Evolutionary conservation across 2,888 invertebrate species (phyloP), one percentile per base, ranked within the genome.

Genomic region (Stictocephala bisonia): DNA sequence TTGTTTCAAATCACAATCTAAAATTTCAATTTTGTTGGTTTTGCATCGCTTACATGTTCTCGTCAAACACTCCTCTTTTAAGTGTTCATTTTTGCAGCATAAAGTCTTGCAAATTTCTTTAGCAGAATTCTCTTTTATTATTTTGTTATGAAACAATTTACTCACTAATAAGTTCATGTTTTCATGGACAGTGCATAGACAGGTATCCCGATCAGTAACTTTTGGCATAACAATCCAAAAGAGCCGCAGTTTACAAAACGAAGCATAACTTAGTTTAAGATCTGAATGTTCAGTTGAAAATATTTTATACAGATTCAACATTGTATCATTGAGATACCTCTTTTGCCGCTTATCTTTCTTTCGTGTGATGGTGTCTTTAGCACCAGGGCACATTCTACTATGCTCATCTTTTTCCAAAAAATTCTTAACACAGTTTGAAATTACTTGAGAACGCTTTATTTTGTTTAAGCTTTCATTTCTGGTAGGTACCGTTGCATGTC

Each of bases 401-500:
- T 80, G 80, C 27, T 75, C 74, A 79, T 80, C 78, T 74, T 79
- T 73, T 77, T 81, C 80, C 73, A 75, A 79, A 58, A 79, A 80
- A 3, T 29, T 70, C 67, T 40, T 75, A 60, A 78, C 76, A 53
- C 22, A 22, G n/a, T 40, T 40, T 20, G 58, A 35, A 35, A 35
- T 22, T 15, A 31, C 48, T 6, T 58, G 27, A 58, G 18, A 29
- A 58, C 29, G 27, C 31, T 31, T 58, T 58, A 29, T 58, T 27
- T 58, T 58, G n/a, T 58, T 53, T 58, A 31, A 29, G 58, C 58
- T 58, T 58, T 58, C 27, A 58, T 58, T 58, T 58, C 31, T 58
- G 50, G 27, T 58, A 22, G 27, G 29, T 58, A 29, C 11, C 27
- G n/a, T 58, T 58, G 58, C 27, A 58, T 27, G 31, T 26, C 31